Evolutionary conservation across 2,888 invertebrate species (phyloP).

Genomic region (Muscina levida): DNA sequence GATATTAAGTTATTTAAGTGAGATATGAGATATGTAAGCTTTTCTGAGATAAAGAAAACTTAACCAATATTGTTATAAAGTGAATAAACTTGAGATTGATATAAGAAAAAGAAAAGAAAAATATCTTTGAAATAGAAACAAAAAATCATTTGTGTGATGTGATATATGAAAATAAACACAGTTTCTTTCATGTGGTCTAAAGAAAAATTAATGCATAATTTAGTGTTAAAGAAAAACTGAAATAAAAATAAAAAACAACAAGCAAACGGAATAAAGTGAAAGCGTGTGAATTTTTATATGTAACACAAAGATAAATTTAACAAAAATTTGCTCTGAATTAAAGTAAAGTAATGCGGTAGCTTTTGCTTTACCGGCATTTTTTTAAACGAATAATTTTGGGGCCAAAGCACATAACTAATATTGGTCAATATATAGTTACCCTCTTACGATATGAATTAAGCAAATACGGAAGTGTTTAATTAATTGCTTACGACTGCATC

Average conservation of each 20-base stretch:
- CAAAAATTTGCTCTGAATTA: not conserved
- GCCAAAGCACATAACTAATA: not conserved
- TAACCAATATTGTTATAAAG: not conserved
- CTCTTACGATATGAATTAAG: not conserved
- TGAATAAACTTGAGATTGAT: not conserved
- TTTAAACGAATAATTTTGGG: not conserved
- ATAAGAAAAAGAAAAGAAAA: not conserved
- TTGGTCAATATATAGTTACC: not conserved
- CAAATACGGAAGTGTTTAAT: constrained; percentile 12
- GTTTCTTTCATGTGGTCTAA: constrained; percentile 6
- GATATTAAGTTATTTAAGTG: not conserved
- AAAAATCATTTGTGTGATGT: not conserved
- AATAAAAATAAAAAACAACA: no score
- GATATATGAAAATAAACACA: constrained; percentile 9
- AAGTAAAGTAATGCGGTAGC: not conserved
- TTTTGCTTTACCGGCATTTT: not conserved
- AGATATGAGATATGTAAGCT: no score
- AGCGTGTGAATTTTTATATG: constrained; percentile 24
- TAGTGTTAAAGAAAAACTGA: no score
- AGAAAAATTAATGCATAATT: not conserved
- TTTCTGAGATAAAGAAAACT: no score
- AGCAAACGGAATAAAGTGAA: constrained; percentile 18
- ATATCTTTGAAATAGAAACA: not conserved
- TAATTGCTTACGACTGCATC: not conserved
- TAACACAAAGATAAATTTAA: not conserved